phyloP scores from a whole-genome alignment of 2,797 vertebrate genomes.

The Pagetopsis macropterus region DNA sequence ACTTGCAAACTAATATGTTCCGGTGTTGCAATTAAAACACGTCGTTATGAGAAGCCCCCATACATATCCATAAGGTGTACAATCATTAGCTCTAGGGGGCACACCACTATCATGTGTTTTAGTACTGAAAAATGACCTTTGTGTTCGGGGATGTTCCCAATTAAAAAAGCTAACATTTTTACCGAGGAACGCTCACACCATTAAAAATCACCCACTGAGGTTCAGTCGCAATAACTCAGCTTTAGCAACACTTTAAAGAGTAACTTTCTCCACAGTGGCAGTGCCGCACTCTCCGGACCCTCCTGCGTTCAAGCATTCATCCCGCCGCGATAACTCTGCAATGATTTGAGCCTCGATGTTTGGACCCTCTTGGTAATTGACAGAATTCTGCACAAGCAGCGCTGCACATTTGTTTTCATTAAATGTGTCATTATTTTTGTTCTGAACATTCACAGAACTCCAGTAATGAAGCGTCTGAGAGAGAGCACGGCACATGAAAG shows the following conservation, averaged over 20 bases:
- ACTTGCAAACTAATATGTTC: too few relatives aligned
- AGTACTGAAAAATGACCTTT: neutral
- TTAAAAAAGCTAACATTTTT: neutral
- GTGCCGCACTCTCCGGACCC: neutral
- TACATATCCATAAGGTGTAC: too few relatives aligned
- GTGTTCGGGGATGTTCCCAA: neutral
- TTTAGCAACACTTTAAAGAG: neutral
- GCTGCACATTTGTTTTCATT: slow-evolving; percentile 45
- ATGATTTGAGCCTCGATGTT: slow-evolving; percentile 13
- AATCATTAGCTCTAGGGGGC: too few relatives aligned
- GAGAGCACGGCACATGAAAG: slow-evolving; percentile 51
- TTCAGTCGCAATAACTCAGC: neutral
- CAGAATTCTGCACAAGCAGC: slow-evolving; percentile 37
- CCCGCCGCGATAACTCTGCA: neutral
- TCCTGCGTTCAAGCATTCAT: slow-evolving; percentile 21
- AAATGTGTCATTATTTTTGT: slow-evolving; percentile 54
- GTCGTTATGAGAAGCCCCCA: too few relatives aligned
- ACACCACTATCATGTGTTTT: too few relatives aligned
- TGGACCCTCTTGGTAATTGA: slow-evolving; percentile 20
- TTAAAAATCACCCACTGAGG: neutral
- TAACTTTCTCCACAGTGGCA: neutral
- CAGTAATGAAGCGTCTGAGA: slow-evolving; percentile 47
- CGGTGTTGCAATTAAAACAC: too few relatives aligned
- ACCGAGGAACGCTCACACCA: too few relatives aligned
- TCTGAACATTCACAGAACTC: slow-evolving; percentile 29